These are phyloP conservation scores for Epinephelus malabaricus DNA, from an alignment of 2,797 vertebrate genomes.

Conservation along the genomic window DNA sequence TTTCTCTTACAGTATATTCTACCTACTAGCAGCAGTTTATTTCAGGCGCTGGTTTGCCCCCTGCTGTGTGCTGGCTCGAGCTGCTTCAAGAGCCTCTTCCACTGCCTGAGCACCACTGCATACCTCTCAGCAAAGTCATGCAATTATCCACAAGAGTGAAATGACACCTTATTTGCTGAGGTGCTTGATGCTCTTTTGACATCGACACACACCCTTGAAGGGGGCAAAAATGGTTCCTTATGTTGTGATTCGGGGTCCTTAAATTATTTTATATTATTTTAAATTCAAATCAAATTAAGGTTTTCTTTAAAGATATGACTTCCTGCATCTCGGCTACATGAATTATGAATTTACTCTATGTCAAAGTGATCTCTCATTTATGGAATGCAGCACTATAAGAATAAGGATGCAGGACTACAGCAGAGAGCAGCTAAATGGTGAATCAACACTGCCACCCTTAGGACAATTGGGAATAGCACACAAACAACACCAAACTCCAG, in stretches of 20 bases:
- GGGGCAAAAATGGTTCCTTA: not conserved
- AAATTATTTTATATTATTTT: not conserved
- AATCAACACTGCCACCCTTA: constrained; percentile 84
- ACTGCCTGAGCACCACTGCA: constrained; percentile 2
- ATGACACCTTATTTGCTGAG: constrained; percentile 2
- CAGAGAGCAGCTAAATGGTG: constrained; percentile 36
- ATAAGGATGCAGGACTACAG: not conserved
- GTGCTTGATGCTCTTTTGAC: not conserved
- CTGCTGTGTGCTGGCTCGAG: constrained; percentile 70
- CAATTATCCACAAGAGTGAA: constrained; percentile 21
- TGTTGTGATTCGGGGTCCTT: not conserved
- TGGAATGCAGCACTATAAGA: not conserved
- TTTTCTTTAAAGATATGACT: not conserved
- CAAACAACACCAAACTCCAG: not conserved
- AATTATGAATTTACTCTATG: constrained; percentile 7
- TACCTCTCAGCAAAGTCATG: constrained; percentile 2
- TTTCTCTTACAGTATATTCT: constrained; percentile 30
- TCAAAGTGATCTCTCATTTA: constrained; percentile 44
- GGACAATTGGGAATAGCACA: constrained; percentile 69
- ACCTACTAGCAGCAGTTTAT: constrained; percentile 37
- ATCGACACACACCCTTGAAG: not conserved
- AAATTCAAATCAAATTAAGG: not conserved
- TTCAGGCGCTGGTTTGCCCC: constrained; percentile 78
- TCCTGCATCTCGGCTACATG: not conserved
- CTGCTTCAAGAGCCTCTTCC: constrained; percentile 45